phyloP scores from a whole-genome alignment of 2,797 vertebrate genomes.

The Lacerta viridis region DNA sequence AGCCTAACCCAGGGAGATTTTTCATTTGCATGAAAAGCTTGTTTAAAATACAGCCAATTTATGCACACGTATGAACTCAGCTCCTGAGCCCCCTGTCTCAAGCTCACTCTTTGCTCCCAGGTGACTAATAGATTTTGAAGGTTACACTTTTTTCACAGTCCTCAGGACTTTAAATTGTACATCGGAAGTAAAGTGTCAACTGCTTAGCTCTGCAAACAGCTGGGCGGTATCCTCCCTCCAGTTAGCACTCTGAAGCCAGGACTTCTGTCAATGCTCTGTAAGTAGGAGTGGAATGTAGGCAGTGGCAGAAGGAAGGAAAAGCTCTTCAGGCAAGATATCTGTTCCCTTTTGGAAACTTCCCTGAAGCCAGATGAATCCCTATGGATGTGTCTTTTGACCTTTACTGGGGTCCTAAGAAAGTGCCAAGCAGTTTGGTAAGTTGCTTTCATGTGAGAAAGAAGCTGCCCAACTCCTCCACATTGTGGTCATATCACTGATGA shows the following conservation, averaged over 20 bases:
- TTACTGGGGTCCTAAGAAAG: background rate
- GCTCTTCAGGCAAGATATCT: background rate
- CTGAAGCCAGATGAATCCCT: background rate
- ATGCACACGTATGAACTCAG: background rate
- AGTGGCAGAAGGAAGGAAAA: background rate
- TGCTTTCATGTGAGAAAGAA: background rate
- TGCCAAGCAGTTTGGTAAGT: background rate
- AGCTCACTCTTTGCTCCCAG: accelerated
- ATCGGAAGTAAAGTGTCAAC: background rate
- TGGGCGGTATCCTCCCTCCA: background rate
- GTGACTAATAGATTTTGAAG: background rate
- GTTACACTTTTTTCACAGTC: background rate
- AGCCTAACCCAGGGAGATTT: no score
- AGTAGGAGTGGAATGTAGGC: background rate
- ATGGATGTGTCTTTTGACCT: background rate
- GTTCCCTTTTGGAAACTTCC: background rate
- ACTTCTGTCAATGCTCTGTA: background rate
- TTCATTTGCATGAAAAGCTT: background rate
- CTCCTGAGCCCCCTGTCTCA: background rate
- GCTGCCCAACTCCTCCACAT: background rate
- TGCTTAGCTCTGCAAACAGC: accelerated
- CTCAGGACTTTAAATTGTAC: background rate
- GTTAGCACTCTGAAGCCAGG: background rate
- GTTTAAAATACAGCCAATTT: background rate
- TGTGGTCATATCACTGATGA: background rate